Percentiles rank a stretch among this genome's conserved stretches.
Evolutionary conservation across 2,797 vertebrate genomes (phyloP).

Genomic region (Microctenopoma stevenorrisi): DNA sequence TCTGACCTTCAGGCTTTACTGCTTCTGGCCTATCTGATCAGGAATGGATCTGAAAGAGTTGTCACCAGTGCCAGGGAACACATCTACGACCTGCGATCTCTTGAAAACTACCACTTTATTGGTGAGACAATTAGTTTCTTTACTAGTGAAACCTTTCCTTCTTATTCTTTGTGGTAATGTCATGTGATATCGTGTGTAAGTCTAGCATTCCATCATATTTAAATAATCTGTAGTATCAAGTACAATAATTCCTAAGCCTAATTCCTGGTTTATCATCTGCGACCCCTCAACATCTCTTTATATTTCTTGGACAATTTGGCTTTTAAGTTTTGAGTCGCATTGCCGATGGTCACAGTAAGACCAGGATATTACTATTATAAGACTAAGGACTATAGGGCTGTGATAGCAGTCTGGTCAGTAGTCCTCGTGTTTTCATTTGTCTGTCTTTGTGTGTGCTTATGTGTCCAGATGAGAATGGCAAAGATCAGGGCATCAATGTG

Average conservation of each 20-base stretch:
- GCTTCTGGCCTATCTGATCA: conserved; percentile 98
- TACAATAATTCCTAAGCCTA: no score
- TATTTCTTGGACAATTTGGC: no score
- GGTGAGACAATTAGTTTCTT: conserved; percentile 79
- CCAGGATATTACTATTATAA: neutral
- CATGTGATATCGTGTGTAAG: neutral
- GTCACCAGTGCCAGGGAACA: conserved; percentile 99
- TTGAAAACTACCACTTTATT: conserved; percentile 99
- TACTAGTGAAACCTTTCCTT: neutral
- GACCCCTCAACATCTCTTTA: no score
- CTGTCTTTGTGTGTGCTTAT: neutral
- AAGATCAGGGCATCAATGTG: conserved; percentile 98
- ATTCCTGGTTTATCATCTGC: no score
- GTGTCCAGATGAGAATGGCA: conserved; percentile 92
- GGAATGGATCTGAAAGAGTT: conserved; percentile 98
- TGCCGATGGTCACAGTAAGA: neutral
- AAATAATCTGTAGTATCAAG: no score
- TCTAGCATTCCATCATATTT: no score
- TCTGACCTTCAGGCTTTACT: conserved; percentile 90
- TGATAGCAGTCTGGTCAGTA: neutral
- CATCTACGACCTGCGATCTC: conserved; percentile 98
- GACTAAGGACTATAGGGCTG: neutral
- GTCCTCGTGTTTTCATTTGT: neutral
- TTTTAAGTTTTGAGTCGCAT: neutral
- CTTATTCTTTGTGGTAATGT: no score